Base-by-base conservation (phyloP, 1,140 invertebrate genomes). In the Palaemon carinicauda region DNA sequence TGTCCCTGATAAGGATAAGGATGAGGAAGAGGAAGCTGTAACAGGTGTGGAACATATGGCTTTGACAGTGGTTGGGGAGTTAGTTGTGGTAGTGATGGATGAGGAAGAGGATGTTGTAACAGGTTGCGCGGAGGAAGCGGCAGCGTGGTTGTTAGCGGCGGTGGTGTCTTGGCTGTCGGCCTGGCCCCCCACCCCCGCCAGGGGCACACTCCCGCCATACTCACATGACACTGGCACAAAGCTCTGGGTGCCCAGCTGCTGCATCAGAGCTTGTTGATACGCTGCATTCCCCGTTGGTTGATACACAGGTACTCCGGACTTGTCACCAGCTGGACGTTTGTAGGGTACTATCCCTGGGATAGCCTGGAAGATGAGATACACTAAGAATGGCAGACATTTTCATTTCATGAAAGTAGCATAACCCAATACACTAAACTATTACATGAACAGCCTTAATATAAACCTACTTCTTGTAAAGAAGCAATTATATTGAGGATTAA, bases 291-390 rank as follows among this genome's bases (percentile, higher is more conserved):
- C 90, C 91, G 94, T 94, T 90, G 96, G 97, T 92, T 98, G 97
- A 93, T 98, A 99, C 90, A 98, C 96, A 90, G 97, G 97, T 91
- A 98, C 94, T 90, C 97, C 97, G 91, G 96, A 97, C 93, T 98
- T 98, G 92, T 98, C 97, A 78, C 96, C 96, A 90, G 97, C 96
- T 91, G 97, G 95, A 93, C 97, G 95, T 93, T 97, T 97, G 93
- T 97, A 98, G 91, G 96, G 96, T 91, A 96, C 89, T 95, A 98
- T 97, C 90, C 96, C 96, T 91, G 96, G 96, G 93, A 98, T 97
- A 91, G 95, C 95, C 96, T 97, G 93, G 14, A 93, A 93, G 77
- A 90, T 53, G 82, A 50, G 65, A 75, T 27, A 17, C 14, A 33
- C 74, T 73, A 88, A 86, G 53, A 84, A 52, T 54, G 50, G 14